Evolutionary conservation across 2,888 invertebrate genomes (phyloP).

Genomic region (Furcula furcula): DNA sequence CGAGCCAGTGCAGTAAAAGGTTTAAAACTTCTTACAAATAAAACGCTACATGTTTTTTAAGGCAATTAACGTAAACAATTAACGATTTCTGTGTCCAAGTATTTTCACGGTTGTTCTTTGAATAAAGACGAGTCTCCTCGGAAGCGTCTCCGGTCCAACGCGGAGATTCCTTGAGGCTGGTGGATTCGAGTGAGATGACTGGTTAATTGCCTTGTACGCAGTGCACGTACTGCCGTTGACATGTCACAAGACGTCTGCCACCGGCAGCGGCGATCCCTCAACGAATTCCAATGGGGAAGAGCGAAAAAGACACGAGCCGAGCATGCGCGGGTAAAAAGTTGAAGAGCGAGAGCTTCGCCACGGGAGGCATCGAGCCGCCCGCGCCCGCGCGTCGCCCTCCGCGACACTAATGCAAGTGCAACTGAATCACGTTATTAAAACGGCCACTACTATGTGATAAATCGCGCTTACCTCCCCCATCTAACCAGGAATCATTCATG

Average conservation of each 20-base stretch:
- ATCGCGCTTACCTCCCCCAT: constrained; percentile 41
- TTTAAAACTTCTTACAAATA: constrained; percentile 27
- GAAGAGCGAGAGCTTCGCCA: constrained; percentile 59
- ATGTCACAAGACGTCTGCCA: constrained; percentile 80
- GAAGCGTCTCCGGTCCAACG: constrained; percentile 46
- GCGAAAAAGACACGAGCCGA: constrained; percentile 80
- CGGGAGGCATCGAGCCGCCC: constrained; percentile 61
- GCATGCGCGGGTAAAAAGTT: constrained; percentile 73
- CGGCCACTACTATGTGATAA: constrained; percentile 42
- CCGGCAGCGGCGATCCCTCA: constrained; percentile 78
- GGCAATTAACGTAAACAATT: constrained; percentile 58
- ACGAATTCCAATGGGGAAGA: constrained; percentile 79
- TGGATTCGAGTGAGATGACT: constrained; percentile 60
- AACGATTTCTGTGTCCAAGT: constrained; percentile 51
- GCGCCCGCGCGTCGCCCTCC: constrained; percentile 32
- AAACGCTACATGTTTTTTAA: constrained; percentile 36
- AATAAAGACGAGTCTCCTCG: constrained; percentile 59
- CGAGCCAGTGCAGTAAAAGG: constrained; percentile 18
- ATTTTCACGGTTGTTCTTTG: constrained; percentile 68
- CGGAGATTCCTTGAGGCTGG: constrained; percentile 50
- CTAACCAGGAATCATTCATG: constrained; percentile 47
- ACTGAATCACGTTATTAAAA: constrained; percentile 58
- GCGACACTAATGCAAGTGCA: constrained; percentile 35
- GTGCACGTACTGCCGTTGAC: constrained; percentile 72
- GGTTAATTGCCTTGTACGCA: constrained; percentile 76